phyloP scores from a whole-genome alignment of 2,888 invertebrate species.

The Phyllotreta striolata region DNA sequence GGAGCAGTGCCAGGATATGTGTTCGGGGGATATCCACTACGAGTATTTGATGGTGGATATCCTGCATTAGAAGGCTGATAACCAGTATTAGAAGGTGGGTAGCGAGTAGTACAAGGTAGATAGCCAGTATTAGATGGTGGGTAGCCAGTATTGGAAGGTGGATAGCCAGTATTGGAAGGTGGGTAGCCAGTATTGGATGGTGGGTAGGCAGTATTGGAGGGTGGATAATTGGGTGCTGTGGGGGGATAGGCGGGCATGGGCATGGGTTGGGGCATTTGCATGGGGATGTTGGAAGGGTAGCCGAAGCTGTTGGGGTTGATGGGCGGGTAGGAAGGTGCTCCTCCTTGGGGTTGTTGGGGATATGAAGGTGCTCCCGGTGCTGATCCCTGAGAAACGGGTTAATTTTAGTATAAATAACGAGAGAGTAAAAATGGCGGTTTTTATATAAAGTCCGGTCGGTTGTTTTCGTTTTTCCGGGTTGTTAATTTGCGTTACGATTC shows the following conservation, averaged over 20 bases:
- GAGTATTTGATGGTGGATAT: conserved; percentile 32
- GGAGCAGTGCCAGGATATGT: conserved; percentile 49
- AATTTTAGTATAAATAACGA: conserved; percentile 11
- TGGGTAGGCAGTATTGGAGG: conserved; percentile 43
- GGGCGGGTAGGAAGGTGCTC: conserved; percentile 59
- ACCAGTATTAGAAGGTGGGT: conserved; percentile 31
- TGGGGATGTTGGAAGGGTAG: conserved; percentile 58
- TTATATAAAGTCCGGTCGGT: no score
- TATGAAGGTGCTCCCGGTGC: conserved; percentile 49
- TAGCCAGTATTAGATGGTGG: conserved; percentile 35
- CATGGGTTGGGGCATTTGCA: conserved; percentile 64
- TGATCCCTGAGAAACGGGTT: conserved; percentile 45
- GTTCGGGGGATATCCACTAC: conserved; percentile 30
- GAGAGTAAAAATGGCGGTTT: no score
- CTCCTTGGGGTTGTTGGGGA: conserved; percentile 50
- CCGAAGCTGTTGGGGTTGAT: conserved; percentile 63
- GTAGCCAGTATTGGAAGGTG: conserved; percentile 38
- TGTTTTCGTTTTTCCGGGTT: no score
- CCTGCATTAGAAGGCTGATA: conserved; percentile 30
- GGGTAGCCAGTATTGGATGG: conserved; percentile 42
- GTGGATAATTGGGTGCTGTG: conserved; percentile 52
- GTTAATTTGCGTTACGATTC: no score
- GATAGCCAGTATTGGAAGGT: conserved; percentile 37
- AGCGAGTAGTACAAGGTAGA: conserved; percentile 35
- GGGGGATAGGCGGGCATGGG: conserved; percentile 53